Conservation (phyloP, 2,888 invertebrate species). For the Drosophila nigritarsus region DNA sequence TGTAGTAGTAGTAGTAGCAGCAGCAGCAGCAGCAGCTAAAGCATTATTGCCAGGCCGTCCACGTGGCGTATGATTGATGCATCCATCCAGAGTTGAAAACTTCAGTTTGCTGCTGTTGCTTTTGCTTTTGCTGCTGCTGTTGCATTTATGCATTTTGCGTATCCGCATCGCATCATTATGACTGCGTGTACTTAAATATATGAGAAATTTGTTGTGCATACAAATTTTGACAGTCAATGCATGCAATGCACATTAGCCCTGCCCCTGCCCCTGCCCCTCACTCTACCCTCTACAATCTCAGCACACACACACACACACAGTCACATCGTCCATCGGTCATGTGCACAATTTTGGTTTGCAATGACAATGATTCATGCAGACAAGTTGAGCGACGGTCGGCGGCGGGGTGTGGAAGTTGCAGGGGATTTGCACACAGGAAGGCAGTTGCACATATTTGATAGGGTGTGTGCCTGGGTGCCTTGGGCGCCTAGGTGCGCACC, state of each 20-base stretch:
- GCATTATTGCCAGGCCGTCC: slow-evolving; percentile 61
- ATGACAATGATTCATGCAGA: slow-evolving; percentile 73
- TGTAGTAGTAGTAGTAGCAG: slow-evolving; percentile 27
- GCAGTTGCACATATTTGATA: slow-evolving; percentile 14
- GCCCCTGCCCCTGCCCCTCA: not conserved
- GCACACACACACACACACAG: slow-evolving; percentile 11
- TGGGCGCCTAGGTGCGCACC: slow-evolving; percentile 23
- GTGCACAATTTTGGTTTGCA: slow-evolving; percentile 65
- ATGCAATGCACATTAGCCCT: slow-evolving; percentile 67
- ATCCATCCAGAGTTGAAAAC: slow-evolving; percentile 49
- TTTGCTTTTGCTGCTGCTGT: slow-evolving; percentile 49
- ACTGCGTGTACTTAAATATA: slow-evolving; percentile 74
- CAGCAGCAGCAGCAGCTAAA: slow-evolving; percentile 46
- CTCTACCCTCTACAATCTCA: slow-evolving; percentile 24
- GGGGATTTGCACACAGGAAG: not conserved
- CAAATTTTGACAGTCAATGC: slow-evolving; percentile 76
- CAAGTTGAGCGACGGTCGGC: slow-evolving; percentile 14
- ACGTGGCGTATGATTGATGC: slow-evolving; percentile 78
- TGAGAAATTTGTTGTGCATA: slow-evolving; percentile 80
- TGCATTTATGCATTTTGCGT: slow-evolving; percentile 79
- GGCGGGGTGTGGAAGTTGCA: not conserved
- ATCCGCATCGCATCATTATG: slow-evolving; percentile 74
- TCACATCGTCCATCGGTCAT: slow-evolving; percentile 64
- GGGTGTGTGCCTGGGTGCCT: slow-evolving; percentile 14
- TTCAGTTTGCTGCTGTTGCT: slow-evolving; percentile 30